Conservation (phyloP, 2,888 invertebrate genomes). For the Drosophila recens region DNA sequence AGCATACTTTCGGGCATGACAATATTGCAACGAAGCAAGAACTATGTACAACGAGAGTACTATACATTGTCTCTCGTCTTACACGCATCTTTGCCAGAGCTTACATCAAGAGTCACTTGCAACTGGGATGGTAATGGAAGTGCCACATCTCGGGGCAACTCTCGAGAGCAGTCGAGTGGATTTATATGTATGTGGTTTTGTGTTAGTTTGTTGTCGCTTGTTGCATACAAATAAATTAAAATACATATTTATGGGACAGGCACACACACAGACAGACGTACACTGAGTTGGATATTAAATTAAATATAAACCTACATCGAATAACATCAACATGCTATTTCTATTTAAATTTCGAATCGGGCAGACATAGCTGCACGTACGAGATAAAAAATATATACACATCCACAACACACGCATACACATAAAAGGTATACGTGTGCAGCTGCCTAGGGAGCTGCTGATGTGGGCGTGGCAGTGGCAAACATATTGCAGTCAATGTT, state of each 20-base stretch:
- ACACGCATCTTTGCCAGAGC: constrained; percentile 52
- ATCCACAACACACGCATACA: constrained; percentile 21
- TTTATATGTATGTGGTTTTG: constrained; percentile 22
- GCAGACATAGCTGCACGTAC: constrained; percentile 72
- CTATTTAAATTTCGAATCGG: constrained; percentile 74
- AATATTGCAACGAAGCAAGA: constrained; percentile 31
- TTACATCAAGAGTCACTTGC: constrained; percentile 52
- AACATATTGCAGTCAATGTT: constrained; percentile 73
- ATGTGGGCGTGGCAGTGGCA: constrained; percentile 61
- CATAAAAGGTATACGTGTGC: constrained; percentile 49
- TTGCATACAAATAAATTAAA: constrained; percentile 63
- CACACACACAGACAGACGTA: constrained; percentile 1
- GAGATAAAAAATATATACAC: constrained; percentile 69
- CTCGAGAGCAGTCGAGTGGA: constrained; percentile 44
- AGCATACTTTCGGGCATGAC: constrained; percentile 44
- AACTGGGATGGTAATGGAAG: constrained; percentile 40
- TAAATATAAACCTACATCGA: constrained; percentile 72
- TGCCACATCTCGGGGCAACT: constrained; percentile 40
- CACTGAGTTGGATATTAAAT: constrained; percentile 61
- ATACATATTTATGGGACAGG: constrained; percentile 55
- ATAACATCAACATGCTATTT: constrained; percentile 72
- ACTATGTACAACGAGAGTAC: not conserved
- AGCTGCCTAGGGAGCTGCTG: constrained; percentile 33
- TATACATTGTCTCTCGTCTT: constrained; percentile 49
- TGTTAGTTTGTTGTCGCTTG: constrained; percentile 40